Evolutionary conservation across 1,140 invertebrate genomes (phyloP), one percentile per base, ranked within the genome.

Genomic region (Reticulitermes speratus): DNA sequence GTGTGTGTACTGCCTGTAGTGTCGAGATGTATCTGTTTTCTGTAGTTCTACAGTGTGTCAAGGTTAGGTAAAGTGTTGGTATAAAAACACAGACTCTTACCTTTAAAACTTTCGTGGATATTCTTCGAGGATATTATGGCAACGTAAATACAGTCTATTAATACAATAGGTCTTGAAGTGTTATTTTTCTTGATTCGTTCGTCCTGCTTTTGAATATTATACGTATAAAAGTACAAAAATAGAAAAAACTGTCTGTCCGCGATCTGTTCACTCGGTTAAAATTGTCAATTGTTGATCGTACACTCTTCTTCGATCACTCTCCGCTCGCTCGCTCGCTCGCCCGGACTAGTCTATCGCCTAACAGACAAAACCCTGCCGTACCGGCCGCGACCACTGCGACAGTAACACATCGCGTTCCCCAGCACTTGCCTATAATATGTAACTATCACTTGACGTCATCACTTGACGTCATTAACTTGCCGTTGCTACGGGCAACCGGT

Each of bases 141-240:
- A 55, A 55, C 19, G 52, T 0, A 21, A 55, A 55, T 55, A 19
- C 19, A 55, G 52, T 55, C 19, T 55, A 16, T 55, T 75, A 19
- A 7, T 75, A 75, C n/a, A 25, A 9, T 12, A 30, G 65, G n/a
- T 75, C 8, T n/a, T 75, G 65, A 55, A 55, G 52, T 75, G 0
- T 1, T 23, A 6, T 75, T 75, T 55, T 55, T 16, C 65, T 69
- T 69, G 25, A 25, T 75, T 75, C 65, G 25, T n/a, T 75, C 65
- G 65, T 75, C 65, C n/a, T 75, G 65, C 65, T 75, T 75, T 75
- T n/a, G 6, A n/a, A n/a, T 75, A 30, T 75, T 75, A 75, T 75
- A 30, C 16, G 65, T 75, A 75, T 75, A 75, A 75, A 75, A 75
- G 65, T 75, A 75, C 65, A 75, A 75, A 75, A 75, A 75, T 75